Conservation (phyloP, 2,888 invertebrate genomes). For the Auanema sp. region DNA sequence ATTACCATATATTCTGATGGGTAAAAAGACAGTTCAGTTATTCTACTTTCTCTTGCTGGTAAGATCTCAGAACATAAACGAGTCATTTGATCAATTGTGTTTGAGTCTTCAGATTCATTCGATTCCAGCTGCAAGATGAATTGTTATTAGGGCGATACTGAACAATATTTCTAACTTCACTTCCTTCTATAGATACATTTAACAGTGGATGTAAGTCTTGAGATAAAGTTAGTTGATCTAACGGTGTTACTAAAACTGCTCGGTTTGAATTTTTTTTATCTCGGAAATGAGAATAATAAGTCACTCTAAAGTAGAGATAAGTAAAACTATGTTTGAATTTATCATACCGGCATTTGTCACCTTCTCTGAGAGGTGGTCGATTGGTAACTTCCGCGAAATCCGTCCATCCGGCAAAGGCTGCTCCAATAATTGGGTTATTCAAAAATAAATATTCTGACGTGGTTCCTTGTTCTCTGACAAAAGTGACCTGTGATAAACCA, state of each 20-base stretch:
- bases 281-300: conserved; percentile 40
- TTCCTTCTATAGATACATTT: no score
- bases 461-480: not conserved
- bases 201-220: no score
- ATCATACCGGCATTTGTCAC: conserved; percentile 21
- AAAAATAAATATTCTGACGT: not conserved
- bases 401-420: conserved; percentile 43
- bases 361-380: conserved; percentile 30
- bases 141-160: no score
- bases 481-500: not conserved
- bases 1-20: no score
- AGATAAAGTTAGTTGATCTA: conserved; percentile 13
- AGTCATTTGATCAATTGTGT: no score
- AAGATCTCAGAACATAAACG: no score
- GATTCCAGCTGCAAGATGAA: no score
- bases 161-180: no score
- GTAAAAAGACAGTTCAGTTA: no score
- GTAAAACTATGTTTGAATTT: not conserved
- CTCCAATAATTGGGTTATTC: conserved; percentile 18
- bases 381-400: conserved; percentile 31
- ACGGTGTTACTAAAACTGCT: conserved; percentile 39
- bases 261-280: conserved; percentile 42
- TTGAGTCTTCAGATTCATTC: no score
- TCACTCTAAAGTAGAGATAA: conserved; percentile 18
- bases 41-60: no score